Conservation (phyloP, 2,888 invertebrate genomes). For the Plagodis dolabraria region DNA sequence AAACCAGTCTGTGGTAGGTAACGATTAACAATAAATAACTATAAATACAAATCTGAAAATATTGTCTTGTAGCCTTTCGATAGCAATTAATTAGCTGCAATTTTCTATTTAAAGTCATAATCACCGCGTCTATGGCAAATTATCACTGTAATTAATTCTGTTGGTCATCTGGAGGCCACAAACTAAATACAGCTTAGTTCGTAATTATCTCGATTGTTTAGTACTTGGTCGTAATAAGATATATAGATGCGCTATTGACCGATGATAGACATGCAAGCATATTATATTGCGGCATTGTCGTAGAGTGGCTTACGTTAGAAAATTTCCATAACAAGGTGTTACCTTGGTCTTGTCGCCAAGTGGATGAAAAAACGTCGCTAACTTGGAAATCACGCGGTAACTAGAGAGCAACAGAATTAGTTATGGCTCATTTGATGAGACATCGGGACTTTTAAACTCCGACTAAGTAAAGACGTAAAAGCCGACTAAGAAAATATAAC, state of each 20-base stretch:
- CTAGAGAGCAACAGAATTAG: too few relatives aligned
- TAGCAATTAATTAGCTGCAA: too few relatives aligned
- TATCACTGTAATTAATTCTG: conserved; percentile 28
- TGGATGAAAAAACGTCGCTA: conserved; percentile 8
- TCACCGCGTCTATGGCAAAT: conserved; percentile 8
- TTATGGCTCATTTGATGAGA: too few relatives aligned
- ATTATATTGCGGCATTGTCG: conserved; percentile 7
- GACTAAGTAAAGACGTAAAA: too few relatives aligned
- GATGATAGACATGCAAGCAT: background rate
- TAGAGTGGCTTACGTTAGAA: conserved; percentile 11
- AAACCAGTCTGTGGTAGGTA: too few relatives aligned
- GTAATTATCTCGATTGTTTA: background rate
- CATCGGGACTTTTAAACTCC: too few relatives aligned
- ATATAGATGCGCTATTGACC: background rate
- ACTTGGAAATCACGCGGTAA: conserved; percentile 1
- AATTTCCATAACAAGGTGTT: conserved; percentile 16
- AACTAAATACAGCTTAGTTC: background rate
- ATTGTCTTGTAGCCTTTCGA: too few relatives aligned
- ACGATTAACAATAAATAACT: too few relatives aligned
- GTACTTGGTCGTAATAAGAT: background rate
- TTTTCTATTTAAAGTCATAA: background rate
- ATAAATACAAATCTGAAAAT: too few relatives aligned
- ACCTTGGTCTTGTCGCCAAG: conserved; percentile 21
- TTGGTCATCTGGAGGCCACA: conserved; percentile 16
- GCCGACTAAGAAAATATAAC: too few relatives aligned